Conservation (phyloP, 2,888 invertebrate genomes). For the Eretmocerus hayati region DNA sequence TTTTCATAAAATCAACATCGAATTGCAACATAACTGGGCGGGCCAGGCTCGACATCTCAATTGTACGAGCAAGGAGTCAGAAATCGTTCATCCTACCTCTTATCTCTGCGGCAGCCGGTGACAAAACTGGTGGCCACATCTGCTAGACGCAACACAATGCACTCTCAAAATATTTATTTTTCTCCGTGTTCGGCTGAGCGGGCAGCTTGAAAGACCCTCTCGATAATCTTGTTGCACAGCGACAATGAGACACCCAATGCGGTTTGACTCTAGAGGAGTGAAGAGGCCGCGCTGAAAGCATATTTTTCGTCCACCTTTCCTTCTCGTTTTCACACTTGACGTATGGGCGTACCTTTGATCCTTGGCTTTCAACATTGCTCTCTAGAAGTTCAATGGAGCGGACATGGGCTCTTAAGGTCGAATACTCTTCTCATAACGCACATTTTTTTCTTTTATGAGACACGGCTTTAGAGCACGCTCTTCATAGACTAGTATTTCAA, state of each 20-base stretch:
- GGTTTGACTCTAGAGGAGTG: slow-evolving; percentile 33
- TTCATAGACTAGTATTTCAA: no score
- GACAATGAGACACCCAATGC: slow-evolving; percentile 27
- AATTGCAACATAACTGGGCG: slow-evolving; percentile 12
- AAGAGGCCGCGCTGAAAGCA: slow-evolving; percentile 30
- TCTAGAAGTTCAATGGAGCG: no score
- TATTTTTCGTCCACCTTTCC: no score
- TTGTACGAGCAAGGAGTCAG: no score
- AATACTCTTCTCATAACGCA: no score
- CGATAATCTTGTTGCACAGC: slow-evolving; percentile 35
- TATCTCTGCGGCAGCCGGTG: not conserved
- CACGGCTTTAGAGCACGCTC: no score
- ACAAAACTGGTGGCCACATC: not conserved
- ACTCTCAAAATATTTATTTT: slow-evolving; percentile 43
- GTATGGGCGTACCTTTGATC: no score
- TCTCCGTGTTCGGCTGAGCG: slow-evolving; percentile 25
- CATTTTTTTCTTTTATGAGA: no score
- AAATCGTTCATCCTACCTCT: no score
- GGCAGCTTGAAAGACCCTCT: slow-evolving; percentile 30
- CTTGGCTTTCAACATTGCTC: no score
- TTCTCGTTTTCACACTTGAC: no score
- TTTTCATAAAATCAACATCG: slow-evolving; percentile 36
- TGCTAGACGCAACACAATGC: slow-evolving; percentile 28
- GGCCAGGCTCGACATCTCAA: slow-evolving; percentile 36
- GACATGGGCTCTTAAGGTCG: no score